Base-by-base conservation (phyloP, 2,888 invertebrate genomes). In the Cheiracanthium punctorium region DNA sequence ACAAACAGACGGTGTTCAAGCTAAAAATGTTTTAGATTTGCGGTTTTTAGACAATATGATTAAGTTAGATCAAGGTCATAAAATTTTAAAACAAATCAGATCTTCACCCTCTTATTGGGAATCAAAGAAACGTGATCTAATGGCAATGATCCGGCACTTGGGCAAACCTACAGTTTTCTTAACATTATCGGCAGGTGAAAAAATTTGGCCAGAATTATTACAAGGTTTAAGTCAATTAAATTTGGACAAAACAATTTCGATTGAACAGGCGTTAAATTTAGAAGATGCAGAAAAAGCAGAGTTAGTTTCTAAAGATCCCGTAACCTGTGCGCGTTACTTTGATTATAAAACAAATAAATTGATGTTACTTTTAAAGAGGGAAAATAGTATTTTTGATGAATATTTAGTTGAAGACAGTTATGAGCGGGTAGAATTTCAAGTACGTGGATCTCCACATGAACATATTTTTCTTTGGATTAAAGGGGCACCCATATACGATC, bases 391-490 rank as follows among this genome's bases (percentile, higher is more conserved):
- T 0, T 65, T 65, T 52, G 8, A 1, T 10, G 65, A 65, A 28
- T 29, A 65, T 65, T 65, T 65, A 28, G 65, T 65, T 20, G 29
- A 28, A 17, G 65, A 65, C 29, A 28, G 0, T 28, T 65, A 65
- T 29, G 29, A 65, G 28, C 8, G 65, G 10, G 65, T 65, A 29
- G 65, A 65, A 10, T 65, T 65, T 65, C 29, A 65, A 65, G 65
- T 17, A 24, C 20, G 24, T n/a, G n/a, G n/a, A n/a, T n/a, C n/a
- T n/a, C n/a, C n/a, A n/a, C n/a, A n/a, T n/a, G n/a, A n/a, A n/a
- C 65, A 5, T 29, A 65, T 65, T 28, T 65, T 65, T 30, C 17
- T 29, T 8, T 65, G 24, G 8, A 8, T 29, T 20, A 65, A 20
- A 65, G 65, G 17, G 7, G 65, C 29, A 0, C 4, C 8, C 1